Base-by-base conservation (phyloP, 1,140 invertebrate species). In the Dendroctonus ponderosae region DNA sequence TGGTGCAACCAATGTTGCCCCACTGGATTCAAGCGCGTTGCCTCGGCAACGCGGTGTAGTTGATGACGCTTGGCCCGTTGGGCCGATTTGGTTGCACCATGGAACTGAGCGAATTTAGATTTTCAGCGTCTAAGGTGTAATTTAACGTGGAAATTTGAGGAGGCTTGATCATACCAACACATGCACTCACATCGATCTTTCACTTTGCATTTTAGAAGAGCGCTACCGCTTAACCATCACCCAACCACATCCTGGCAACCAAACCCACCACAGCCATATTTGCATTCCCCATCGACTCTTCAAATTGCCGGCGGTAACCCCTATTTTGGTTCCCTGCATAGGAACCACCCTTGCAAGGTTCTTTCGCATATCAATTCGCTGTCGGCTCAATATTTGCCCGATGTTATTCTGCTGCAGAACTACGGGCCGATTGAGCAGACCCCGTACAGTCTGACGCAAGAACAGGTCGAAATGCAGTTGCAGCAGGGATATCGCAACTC, bases 331-430 rank as follows among this genome's bases (percentile, higher is more conserved):
- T 69, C 70, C 7, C 57, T 68, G 15, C 68, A 72, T 63, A 44
- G 61, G 37, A 39, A 62, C 43, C 56, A 69, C 50, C 38, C 49
- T 50, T 38, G 41, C 9, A 14, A 54, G 50, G 9, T 53, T 9
- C 5, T 50, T 6, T 5, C 43, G 14, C 59, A 50, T 48, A n/a
- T 53, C 8, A 41, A 59, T n/a, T 46, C 57, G 9, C 7, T 65
- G 37, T 56, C 62, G 51, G 67, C 65, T 6, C 65, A 67, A 12
- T 67, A 61, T n/a, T 49, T 74, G 12, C 74, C 74, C 9, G 74
- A 75, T 48, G 68, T 74, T 7, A 75, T 74, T 50, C 59, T 74
- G 37, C 66, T 75, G 8, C 70, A 73, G 61, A 74, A 74, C 62
- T 74, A 74, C 57, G 71, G 67, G 12, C 61, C 26, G 26, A 69